Conservation (phyloP, 2,797 vertebrate species). For the Enteromius paludinosus region DNA sequence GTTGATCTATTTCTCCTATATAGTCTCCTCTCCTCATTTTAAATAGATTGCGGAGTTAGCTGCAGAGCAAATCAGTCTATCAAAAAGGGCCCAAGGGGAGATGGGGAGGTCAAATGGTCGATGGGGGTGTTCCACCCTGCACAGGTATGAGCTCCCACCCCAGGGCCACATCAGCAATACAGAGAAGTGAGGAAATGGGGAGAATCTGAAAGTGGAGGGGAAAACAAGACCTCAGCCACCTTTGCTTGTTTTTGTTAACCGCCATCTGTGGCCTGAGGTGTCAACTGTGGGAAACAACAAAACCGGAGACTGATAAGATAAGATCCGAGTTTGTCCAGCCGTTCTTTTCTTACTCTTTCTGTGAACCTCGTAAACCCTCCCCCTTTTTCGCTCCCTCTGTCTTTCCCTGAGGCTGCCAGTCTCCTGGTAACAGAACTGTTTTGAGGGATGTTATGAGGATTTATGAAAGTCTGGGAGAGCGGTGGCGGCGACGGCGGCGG, state of each 20-base stretch:
- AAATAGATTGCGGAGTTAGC: conserved; percentile 55
- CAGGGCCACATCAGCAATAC: conserved; percentile 36
- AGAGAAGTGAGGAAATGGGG: conserved; percentile 54
- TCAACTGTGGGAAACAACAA: conserved; percentile 74
- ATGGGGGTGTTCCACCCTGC: conserved; percentile 71
- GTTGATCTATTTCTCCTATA: conserved; percentile 43
- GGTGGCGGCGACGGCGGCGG: conserved; percentile 32
- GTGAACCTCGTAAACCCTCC: conserved; percentile 64
- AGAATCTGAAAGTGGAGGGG: conserved; percentile 28
- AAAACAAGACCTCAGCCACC: conserved; percentile 53
- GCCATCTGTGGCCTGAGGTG: conserved; percentile 56
- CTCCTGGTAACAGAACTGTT: conserved; percentile 68
- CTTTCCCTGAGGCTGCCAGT: conserved; percentile 64
- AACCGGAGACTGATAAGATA: conserved; percentile 68
- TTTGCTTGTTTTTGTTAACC: conserved; percentile 69
- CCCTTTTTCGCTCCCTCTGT: conserved; percentile 55
- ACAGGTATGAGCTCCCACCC: conserved; percentile 60
- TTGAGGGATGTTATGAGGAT: conserved; percentile 78
- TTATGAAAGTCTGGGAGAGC: conserved; percentile 73
- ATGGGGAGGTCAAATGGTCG: conserved; percentile 70
- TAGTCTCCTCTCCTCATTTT: conserved; percentile 64
- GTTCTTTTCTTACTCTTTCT: conserved; percentile 39
- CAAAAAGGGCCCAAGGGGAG: conserved; percentile 67
- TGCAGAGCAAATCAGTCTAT: conserved; percentile 44
- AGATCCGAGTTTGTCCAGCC: conserved; percentile 69